Percentiles rank a stretch among this genome's conserved stretches.
Evolutionary conservation across 2,113 vertebrate genomes (phyloP).

Genomic region (Probosciger aterrimus): DNA sequence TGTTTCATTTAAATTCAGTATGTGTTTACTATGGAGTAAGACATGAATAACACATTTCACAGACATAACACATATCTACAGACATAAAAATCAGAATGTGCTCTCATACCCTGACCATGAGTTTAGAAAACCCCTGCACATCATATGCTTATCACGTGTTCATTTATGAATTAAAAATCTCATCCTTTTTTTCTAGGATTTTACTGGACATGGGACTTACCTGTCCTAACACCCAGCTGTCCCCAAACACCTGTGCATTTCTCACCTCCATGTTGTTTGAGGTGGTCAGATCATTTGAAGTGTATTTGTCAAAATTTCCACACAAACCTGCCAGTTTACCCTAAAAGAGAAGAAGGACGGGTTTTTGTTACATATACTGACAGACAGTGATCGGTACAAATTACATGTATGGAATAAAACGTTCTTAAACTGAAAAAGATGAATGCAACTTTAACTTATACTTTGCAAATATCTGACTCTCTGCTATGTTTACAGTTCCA

Average conservation of each 20-base stretch:
- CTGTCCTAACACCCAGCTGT: slow-evolving; percentile 96
- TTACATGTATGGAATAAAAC: background rate
- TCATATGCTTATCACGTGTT: fast-evolving
- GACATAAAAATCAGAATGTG: background rate
- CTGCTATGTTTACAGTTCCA: background rate
- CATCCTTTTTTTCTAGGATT: background rate
- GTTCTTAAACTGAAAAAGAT: background rate
- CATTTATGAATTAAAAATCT: background rate
- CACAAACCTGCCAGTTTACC: slow-evolving; percentile 91
- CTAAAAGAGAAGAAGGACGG: slow-evolving; percentile 65
- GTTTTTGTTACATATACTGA: background rate
- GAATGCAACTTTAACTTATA: background rate
- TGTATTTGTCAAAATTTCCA: slow-evolving; percentile 97
- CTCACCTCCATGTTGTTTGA: slow-evolving; percentile 96
- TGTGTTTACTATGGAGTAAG: background rate
- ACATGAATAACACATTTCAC: background rate
- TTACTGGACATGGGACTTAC: slow-evolving; percentile 64
- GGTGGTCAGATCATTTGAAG: slow-evolving; percentile 96
- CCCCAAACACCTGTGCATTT: slow-evolving; percentile 94
- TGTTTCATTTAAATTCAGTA: background rate
- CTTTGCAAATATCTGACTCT: background rate
- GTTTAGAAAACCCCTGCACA: background rate
- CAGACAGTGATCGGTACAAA: background rate
- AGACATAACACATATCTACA: no score
- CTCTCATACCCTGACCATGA: background rate